Conservation (phyloP, 2,113 vertebrate species). For the Baryphthengus martii region DNA sequence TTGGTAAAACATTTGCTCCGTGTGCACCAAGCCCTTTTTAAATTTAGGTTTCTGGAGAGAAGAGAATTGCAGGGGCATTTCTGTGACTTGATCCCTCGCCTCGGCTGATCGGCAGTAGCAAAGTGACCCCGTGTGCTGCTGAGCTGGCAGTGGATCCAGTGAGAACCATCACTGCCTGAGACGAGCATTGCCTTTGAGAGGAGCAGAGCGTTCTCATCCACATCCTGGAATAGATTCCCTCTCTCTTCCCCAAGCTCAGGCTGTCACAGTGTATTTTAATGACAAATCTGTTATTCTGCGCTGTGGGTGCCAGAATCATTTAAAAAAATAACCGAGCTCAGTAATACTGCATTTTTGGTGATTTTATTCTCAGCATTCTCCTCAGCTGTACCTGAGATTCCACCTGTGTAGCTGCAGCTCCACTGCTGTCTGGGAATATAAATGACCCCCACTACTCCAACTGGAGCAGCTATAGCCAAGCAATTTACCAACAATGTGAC, state of each 20-base stretch:
- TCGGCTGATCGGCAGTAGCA: not conserved
- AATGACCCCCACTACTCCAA: not conserved
- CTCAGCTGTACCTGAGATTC: not conserved
- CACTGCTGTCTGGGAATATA: rapidly evolving
- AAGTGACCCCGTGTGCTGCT: not conserved
- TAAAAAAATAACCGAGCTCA: not conserved
- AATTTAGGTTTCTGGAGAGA: not conserved
- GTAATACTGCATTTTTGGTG: not conserved
- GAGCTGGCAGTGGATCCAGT: not conserved
- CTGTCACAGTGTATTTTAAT: not conserved
- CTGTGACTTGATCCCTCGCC: not conserved
- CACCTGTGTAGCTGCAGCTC: not conserved
- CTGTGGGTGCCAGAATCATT: not conserved
- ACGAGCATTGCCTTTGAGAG: not conserved
- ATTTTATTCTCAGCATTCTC: not conserved
- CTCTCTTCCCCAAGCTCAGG: not conserved
- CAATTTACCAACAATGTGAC: not conserved
- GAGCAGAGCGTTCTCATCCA: not conserved
- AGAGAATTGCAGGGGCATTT: not conserved
- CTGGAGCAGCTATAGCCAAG: not conserved
- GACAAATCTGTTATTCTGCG: not conserved
- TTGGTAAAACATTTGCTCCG: not conserved
- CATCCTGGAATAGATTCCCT: not conserved
- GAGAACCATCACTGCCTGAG: not conserved
- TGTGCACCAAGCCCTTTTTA: not conserved